phyloP scores from a whole-genome alignment of 2,888 invertebrate species.

The Eledona agricola region DNA sequence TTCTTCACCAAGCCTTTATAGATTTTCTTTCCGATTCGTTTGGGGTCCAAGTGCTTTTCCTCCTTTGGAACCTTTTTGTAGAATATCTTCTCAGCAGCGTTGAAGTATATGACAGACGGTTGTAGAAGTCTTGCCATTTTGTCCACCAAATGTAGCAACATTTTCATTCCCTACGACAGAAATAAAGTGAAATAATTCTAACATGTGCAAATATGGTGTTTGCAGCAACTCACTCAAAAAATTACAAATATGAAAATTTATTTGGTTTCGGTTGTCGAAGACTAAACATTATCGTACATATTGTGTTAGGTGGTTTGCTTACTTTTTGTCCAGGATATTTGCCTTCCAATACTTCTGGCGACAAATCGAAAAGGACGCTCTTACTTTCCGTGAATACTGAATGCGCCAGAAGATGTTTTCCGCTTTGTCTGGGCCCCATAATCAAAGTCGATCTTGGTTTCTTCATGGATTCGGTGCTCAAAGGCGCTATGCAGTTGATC shows the following conservation, averaged over 20 bases:
- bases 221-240: no score
- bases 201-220: no score
- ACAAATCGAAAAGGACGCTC: conserved; percentile 79
- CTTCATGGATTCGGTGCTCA: conserved; percentile 62
- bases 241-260: conserved; percentile 4
- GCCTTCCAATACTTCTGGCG: conserved; percentile 72
- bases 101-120: conserved; percentile 77
- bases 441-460: conserved; percentile 71
- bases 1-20: conserved; percentile 75
- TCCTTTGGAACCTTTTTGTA: conserved; percentile 72
- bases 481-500: conserved; percentile 69
- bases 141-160: conserved; percentile 71
- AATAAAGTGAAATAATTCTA: no score
- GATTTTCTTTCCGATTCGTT: conserved; percentile 73
- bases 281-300: no score
- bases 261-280: no score
- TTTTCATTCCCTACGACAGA: conserved; percentile 66
- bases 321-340: conserved; percentile 74
- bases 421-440: conserved; percentile 74
- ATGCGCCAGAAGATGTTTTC: conserved; percentile 76
- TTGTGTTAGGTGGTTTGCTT: no score
- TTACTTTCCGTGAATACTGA: conserved; percentile 80
- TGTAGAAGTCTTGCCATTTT: conserved; percentile 75
- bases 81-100: conserved; percentile 74
- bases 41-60: conserved; percentile 73